A percentile compares a stretch with the other conserved stretches of the same genome.
Conservation (phyloP, 2,888 invertebrate species). For the Perithous albicinctus region DNA sequence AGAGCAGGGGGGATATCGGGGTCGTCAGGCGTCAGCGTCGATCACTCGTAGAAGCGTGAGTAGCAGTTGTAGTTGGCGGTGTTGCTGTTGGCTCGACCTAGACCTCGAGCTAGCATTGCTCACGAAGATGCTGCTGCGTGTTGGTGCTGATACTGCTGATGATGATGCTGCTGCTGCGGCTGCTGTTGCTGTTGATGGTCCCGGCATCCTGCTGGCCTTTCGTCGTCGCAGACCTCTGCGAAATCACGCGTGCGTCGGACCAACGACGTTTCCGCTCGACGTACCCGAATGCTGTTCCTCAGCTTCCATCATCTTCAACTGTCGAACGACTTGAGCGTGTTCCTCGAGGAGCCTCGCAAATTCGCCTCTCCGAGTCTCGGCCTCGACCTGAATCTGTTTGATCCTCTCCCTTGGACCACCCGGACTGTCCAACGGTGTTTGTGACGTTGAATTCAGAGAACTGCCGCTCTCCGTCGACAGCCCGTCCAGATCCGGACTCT, state of each 20-base stretch:
- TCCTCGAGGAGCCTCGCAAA: constrained; percentile 84
- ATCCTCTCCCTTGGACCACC: constrained; percentile 79
- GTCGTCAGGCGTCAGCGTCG: constrained; percentile 38
- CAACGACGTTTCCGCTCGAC: constrained; percentile 72
- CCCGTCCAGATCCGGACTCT: constrained; percentile 74
- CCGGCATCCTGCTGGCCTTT: constrained; percentile 36
- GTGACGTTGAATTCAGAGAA: constrained; percentile 74
- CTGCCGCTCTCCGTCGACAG: constrained; percentile 76
- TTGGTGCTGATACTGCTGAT: constrained; percentile 14
- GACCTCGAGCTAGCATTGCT: constrained; percentile 20
- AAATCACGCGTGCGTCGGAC: constrained; percentile 79
- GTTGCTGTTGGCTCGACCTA: constrained; percentile 34
- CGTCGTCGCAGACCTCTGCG: constrained; percentile 21
- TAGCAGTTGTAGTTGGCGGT: constrained; percentile 34
- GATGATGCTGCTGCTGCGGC: too few relatives aligned
- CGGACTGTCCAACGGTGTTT: constrained; percentile 78
- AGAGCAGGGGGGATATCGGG: constrained; percentile 11
- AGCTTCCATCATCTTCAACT: constrained; percentile 84
- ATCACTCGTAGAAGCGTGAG: constrained; percentile 44
- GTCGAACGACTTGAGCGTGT: constrained; percentile 84
- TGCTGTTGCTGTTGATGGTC: constrained; percentile 34
- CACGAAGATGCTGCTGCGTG: not conserved
- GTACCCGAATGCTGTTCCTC: constrained; percentile 76
- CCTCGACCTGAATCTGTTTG: constrained; percentile 83
- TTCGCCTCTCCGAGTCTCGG: constrained; percentile 83